Base-by-base conservation (phyloP, 2,888 invertebrate genomes). In the Toxonevra muliebris region DNA sequence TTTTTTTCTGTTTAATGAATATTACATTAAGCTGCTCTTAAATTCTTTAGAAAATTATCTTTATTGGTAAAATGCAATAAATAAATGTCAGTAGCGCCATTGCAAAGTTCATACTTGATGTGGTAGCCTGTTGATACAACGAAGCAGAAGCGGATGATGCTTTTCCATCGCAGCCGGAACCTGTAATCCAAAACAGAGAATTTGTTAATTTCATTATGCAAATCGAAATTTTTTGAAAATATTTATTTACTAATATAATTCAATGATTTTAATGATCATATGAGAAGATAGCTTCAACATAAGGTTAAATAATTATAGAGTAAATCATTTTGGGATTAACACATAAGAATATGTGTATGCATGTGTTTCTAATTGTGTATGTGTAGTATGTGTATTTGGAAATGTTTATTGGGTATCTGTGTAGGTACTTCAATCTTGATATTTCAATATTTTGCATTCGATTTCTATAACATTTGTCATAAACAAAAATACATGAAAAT, bases 101-200 rank as follows among this genome's bases (percentile, higher is more conserved):
- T 30, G 30, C 30, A 30, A 30, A 7, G 3, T 30, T 30, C 30
- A 30, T 30, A 30, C 30, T 30, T 30, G 30, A 30, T 30, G 30
- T 17, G 8, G 12, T 19, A n/a, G 20, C 54, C 15, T 63, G 61
- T 40, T 53, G 60, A 12, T 55, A 53, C 45, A 64, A 53, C 42
- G 53, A 57, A 12, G 62, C 4, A 20, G 70, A 64, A 20, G 71
- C 69, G 13, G 69, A 70, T 58, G 66, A 54, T 41, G 59, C 63
- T 17, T 59, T 72, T 12, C 71, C 69, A 19, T 74, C 72, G 72
- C 81, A 81, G 68, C 73, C 79, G 65, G 78, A 76, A 66, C 79
- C 81, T 81, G 73, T 8, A 75, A 75, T 11, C 48, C 48, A 48
- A 48, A 48, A 48, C 48, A 48, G n/a, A 48, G 13, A 48, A 13